Evolutionary conservation across 2,888 invertebrate genomes (phyloP), one percentile per base, ranked within the genome.

Genomic region (Leptogaster cylindrica): DNA sequence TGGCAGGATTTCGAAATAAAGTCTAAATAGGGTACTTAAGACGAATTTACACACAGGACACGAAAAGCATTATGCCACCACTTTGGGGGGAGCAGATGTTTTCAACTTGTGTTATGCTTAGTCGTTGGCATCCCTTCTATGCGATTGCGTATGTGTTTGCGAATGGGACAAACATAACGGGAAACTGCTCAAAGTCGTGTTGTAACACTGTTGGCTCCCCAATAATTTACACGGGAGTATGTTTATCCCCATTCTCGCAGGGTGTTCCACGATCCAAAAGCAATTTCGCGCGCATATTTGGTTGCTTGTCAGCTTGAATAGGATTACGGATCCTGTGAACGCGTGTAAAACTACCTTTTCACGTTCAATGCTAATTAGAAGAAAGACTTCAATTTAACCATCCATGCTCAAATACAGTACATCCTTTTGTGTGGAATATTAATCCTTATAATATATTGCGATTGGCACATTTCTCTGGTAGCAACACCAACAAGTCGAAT

Each of bases 31-130:
- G 71, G 70, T 73, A 72, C 70, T 73, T 73, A 72, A 72, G 71
- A 70, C 69, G 71, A 72, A 73, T 73, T 73, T 73, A 72, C 70
- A 73, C 72, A 68, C 73, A 72, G 71, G 71, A 71, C 73, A 73
- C 73, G 73, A 70, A 73, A 67, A 68, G 67, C 71, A 72, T 73
- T 73, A 73, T 72, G 70, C 71, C 70, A 70, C 71, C 72, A 71
- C 73, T 71, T 71, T 71, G 72, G 66, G 70, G 66, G 71, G 71
- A 71, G 69, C 71, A 66, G 71, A 67, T 69, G 68, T 67, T 61
- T 27, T 52, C 58, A 39, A 58, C 58, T 58, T 51, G 28, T 52
- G 18, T 31, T 44, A 18, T 31, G 16, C 23, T 36, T 4, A 36
- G 36, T 36, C 12, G 36, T 10, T 36, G 36, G 36, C 36, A 36